A percentile compares a stretch with the other conserved stretches of the same genome.
Conservation (phyloP, 2,797 vertebrate genomes). For the Botia kubotai region DNA sequence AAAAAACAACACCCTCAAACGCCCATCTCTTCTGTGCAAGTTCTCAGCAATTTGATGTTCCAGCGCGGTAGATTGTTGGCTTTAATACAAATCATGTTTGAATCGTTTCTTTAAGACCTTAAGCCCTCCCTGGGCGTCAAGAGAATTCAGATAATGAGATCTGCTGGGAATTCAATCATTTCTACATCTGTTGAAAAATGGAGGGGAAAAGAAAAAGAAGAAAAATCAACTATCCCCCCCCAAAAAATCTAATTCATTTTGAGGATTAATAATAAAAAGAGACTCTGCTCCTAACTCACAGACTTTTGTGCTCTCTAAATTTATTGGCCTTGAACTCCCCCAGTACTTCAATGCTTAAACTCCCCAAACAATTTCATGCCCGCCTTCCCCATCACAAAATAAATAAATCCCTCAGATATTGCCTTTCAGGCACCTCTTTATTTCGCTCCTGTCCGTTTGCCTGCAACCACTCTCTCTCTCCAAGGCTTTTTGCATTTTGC, state of each 20-base stretch:
- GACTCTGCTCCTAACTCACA: slow-evolving; percentile 54
- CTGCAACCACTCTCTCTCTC: slow-evolving; percentile 61
- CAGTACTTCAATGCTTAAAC: slow-evolving; percentile 65
- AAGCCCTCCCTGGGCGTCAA: slow-evolving; percentile 74
- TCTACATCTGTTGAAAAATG: slow-evolving; percentile 84
- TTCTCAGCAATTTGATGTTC: slow-evolving; percentile 78
- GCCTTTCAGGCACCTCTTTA: slow-evolving; percentile 76
- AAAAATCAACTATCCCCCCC: slow-evolving; percentile 68
- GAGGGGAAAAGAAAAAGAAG: slow-evolving; percentile 67
- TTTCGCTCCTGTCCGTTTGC: slow-evolving; percentile 57
- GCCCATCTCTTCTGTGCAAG: slow-evolving; percentile 70
- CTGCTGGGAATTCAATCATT: slow-evolving; percentile 91
- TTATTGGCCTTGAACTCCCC: slow-evolving; percentile 74
- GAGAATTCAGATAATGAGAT: slow-evolving; percentile 88
- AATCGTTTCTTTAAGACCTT: slow-evolving; percentile 91
- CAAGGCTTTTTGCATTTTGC: slow-evolving; percentile 50
- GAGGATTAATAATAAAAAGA: slow-evolving; percentile 77
- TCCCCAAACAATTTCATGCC: slow-evolving; percentile 68
- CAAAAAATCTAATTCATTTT: slow-evolving; percentile 76
- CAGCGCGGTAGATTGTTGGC: slow-evolving; percentile 78
- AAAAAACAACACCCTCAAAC: slow-evolving; percentile 50
- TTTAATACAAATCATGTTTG: slow-evolving; percentile 96
- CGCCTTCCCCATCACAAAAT: slow-evolving; percentile 66
- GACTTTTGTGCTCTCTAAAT: slow-evolving; percentile 72
- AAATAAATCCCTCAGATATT: slow-evolving; percentile 82